Base-by-base conservation (phyloP, 2,113 vertebrate species). In the Mobula birostris region DNA sequence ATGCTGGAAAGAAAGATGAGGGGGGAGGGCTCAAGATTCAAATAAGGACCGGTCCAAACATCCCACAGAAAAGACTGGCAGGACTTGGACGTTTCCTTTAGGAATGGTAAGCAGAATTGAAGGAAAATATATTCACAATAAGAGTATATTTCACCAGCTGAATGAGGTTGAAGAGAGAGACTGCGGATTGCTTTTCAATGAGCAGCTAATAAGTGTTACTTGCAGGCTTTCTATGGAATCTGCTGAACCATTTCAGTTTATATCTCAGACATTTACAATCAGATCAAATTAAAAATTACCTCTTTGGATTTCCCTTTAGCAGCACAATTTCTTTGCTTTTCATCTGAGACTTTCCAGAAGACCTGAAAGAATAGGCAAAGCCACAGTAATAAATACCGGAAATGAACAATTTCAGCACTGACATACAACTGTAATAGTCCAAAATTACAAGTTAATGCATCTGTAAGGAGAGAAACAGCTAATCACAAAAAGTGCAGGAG, bases 221-320 rank as follows among this genome's bases (percentile, higher is more conserved):
- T 88, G 29, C 14, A 27, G 2, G 3, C 27, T 88, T 68, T 90
- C 7, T 66, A 17, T 2, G 61, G 15, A n/a, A 66, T 66, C 61
- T 66, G 58, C 58, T 63, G 27, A 66, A 66, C n/a, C 15, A 90
- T 11, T 61, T 66, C 29, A 93, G 48, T 74, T 88, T 70, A 48
- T 56, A 56, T 7, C 24, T 74, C 5, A 12, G 68, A 72, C 7
- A 17, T 93, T 56, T 56, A 32, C 5, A 17, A 90, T 32, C n/a
- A 32, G 32, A 40, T 74, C 8, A 93, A 74, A 27, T 74, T 14
- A 29, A 93, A 74, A 74, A 74, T 4, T 96, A 99, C 98, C 98
- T 99, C 97, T 96, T 97, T 98, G 14, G 98, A 99, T 96, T 99
- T 99, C 94, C 99, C 99, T 96, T 99, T 99, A 5, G 97, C 96